Evolutionary conservation across 2,797 vertebrate species (phyloP).

Genomic region (Gymnoscopelus microlampas): DNA sequence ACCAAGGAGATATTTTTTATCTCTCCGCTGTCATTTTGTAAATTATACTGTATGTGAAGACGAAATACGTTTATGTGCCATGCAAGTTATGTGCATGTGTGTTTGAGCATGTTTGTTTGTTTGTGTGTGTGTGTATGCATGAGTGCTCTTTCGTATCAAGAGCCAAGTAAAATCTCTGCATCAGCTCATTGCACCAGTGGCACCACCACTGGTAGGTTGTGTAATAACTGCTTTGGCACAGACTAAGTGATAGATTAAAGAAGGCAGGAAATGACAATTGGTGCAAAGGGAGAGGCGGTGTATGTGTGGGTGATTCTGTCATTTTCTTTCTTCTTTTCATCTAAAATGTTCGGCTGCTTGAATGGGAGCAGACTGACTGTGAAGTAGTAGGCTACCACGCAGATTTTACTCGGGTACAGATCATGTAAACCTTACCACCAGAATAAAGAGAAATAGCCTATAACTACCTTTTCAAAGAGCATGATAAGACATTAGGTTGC

Average conservation of each 20-base stretch:
- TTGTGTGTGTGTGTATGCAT: not conserved
- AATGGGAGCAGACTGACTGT: too few species aligned
- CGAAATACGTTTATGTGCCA: too few species aligned
- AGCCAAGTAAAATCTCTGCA: conserved; percentile 23
- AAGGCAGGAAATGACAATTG: conserved; percentile 45
- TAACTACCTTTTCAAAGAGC: too few species aligned
- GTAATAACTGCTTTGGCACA: conserved; percentile 31
- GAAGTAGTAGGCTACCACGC: too few species aligned
- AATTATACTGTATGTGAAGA: too few species aligned
- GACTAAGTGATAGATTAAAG: conserved; percentile 26
- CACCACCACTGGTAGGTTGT: conserved; percentile 17
- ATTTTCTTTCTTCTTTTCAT: too few species aligned
- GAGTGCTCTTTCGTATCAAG: conserved; percentile 8
- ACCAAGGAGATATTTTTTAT: conserved; percentile 11
- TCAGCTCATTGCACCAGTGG: conserved; percentile 40
- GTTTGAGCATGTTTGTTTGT: not conserved
- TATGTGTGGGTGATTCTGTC: not conserved
- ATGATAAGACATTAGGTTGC: too few species aligned
- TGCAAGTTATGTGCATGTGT: not conserved
- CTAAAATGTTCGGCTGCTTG: too few species aligned
- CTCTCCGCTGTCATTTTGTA: not conserved
- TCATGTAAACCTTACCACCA: too few species aligned
- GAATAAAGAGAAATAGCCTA: too few species aligned
- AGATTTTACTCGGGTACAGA: too few species aligned
- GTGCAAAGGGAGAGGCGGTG: conserved; percentile 7